These are phyloP conservation scores for Brachionus rubens DNA, from an alignment of 1,140 invertebrate species.

Conservation along the genomic window DNA sequence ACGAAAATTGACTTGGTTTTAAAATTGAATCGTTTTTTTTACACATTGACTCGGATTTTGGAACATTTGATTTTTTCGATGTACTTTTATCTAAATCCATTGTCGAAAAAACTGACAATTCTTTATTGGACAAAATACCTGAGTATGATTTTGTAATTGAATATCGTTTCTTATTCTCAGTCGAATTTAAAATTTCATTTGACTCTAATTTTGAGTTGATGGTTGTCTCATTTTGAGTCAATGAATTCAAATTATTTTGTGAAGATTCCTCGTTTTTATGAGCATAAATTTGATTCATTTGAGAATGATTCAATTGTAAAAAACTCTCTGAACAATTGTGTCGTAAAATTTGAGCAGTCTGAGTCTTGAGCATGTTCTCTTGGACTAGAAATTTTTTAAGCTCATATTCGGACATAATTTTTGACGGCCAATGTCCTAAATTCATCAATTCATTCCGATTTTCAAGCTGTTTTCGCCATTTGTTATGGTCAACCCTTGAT, in stretches of 20 bases:
- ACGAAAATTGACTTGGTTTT: background rate
- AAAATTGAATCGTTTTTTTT: background rate
- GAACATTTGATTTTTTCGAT: background rate
- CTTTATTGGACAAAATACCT: conserved; percentile 9
- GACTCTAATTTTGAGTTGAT: conserved; percentile 17
- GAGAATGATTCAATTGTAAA: conserved; percentile 2
- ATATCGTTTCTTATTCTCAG: conserved; percentile 16
- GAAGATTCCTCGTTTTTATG: conserved; percentile 9
- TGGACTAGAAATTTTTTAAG: conserved; percentile 26
- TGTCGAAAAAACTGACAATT: conserved; percentile 10
- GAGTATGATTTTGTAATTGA: conserved; percentile 22
- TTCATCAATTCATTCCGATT: background rate
- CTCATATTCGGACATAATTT: conserved; percentile 36
- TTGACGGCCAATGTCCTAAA: background rate
- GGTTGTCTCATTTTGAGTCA: background rate
- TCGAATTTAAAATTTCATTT: conserved; percentile 23
- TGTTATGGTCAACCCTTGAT: conserved; percentile 10
- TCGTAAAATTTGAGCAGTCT: conserved; percentile 33
- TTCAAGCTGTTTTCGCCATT: conserved; percentile 12
- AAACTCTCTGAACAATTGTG: conserved; percentile 34
- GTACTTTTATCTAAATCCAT: background rate
- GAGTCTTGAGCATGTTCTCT: conserved; percentile 34
- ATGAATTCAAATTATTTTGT: conserved; percentile 2
- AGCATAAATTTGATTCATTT: conserved; percentile 22
- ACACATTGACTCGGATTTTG: background rate